Evolutionary conservation across 2,888 invertebrate species (phyloP).

Genomic region (Auanema freiburgensis): DNA sequence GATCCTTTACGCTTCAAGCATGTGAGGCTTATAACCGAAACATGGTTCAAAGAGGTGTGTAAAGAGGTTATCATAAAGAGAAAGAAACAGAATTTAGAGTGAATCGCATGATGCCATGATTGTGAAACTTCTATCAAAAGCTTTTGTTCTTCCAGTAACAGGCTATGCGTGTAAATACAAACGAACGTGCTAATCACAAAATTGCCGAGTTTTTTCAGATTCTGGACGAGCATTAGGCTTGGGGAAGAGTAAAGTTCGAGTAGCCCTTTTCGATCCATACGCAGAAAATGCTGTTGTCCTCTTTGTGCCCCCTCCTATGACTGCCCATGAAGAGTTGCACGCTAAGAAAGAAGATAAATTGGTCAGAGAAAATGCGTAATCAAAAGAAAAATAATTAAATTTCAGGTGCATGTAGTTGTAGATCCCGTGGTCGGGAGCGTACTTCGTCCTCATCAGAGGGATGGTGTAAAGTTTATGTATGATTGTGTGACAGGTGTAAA

Average conservation of each 20-base stretch:
- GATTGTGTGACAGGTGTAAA: slow-evolving; percentile 93
- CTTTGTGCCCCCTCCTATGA: slow-evolving; percentile 78
- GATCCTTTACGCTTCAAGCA: slow-evolving; percentile 27
- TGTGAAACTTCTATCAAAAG: slow-evolving; percentile 46
- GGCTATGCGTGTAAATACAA: slow-evolving; percentile 54
- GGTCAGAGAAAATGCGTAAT: slow-evolving; percentile 11
- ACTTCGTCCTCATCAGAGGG: slow-evolving; percentile 93
- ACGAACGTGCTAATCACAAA: not conserved
- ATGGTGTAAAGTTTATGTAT: slow-evolving; percentile 98
- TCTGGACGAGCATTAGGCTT: slow-evolving; percentile 55
- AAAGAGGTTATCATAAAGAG: not conserved
- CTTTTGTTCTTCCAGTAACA: slow-evolving; percentile 58
- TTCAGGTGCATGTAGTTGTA: slow-evolving; percentile 89
- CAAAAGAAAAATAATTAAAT: no score
- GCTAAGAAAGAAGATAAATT: slow-evolving; percentile 70
- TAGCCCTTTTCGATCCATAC: slow-evolving; percentile 60
- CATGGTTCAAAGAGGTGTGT: slow-evolving; percentile 4
- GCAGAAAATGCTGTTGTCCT: slow-evolving; percentile 73
- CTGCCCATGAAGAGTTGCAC: slow-evolving; percentile 85
- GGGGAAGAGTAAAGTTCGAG: slow-evolving; percentile 41
- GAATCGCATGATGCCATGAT: slow-evolving; percentile 54
- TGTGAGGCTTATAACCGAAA: slow-evolving; percentile 5
- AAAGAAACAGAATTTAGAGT: slow-evolving; percentile 7
- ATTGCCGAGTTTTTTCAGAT: slow-evolving; percentile 32
- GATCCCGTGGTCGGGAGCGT: slow-evolving; percentile 89